Evolutionary conservation across 1,140 invertebrate genomes (phyloP).

Genomic region (Camponotus vicinus): DNA sequence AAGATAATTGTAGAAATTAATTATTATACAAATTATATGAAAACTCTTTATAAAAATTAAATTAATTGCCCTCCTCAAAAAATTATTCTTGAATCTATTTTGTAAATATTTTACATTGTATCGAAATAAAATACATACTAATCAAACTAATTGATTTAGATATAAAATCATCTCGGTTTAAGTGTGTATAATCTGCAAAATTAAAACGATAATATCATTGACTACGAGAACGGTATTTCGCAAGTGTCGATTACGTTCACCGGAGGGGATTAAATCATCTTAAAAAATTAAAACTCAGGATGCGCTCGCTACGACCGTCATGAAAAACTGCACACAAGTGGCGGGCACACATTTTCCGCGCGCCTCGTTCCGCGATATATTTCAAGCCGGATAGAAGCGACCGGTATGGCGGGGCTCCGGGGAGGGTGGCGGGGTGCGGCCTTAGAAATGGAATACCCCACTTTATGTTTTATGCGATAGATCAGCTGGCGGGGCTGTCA

Average conservation of each 20-base stretch:
- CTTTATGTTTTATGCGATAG: constrained; percentile 86
- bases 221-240: neutral
- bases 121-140: neutral
- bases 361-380: constrained; percentile 76
- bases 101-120: neutral
- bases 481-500: constrained; percentile 85
- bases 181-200: neutral
- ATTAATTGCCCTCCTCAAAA: neutral
- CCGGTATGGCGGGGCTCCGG: constrained; percentile 37
- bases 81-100: neutral
- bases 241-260: constrained; percentile 48
- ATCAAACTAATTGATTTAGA: neutral
- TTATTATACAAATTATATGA: no score
- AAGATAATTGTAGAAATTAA: neutral
- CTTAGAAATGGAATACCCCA: constrained; percentile 85
- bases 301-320: constrained; percentile 16
- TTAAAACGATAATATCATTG: neutral
- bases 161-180: neutral
- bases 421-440: constrained; percentile 65
- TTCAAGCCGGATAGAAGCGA: constrained; percentile 65
- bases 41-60: neutral
- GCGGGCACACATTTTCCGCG: constrained; percentile 68
- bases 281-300: constrained; percentile 68
- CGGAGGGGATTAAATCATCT: constrained; percentile 33
- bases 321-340: constrained; percentile 49